Evolutionary conservation across 1,140 invertebrate species (phyloP), one percentile per base, ranked within the genome.

Genomic region (Drosophila bocqueti): DNA sequence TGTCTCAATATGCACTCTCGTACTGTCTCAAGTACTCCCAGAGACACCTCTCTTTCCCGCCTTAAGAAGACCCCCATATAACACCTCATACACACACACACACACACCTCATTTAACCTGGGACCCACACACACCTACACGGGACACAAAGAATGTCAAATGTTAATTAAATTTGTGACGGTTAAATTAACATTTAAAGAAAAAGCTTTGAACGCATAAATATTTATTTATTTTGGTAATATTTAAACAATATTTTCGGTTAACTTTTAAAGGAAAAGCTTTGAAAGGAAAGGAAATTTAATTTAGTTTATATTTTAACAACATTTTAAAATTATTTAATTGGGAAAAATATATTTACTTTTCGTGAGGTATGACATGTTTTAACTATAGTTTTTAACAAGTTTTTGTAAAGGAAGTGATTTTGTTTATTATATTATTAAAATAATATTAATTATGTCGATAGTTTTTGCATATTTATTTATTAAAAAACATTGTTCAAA

Each of bases 1-100:
- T 89, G 85, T 89, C 82, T 89, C 85, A 89, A 89, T 89, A 85
- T 89, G 85, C 67, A 76, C 85, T 90, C 85, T 89, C 79, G 81
- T 80, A 69, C 71, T 89, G 85, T 89, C 84, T 89, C 85, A 89
- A 89, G 85, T 90, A 80, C 59, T 77, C 76, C 75, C 74, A 55
- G 66, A 76, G 62, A 72, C 69, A 69, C 60, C 43, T 36, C 60
- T 57, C 46, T 62, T 38, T 40, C 36, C 36, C 61, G 21, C 45
- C 67, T 55, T 55, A 55, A 55, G 40, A 43, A 38, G 29, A 52
- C 21, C 65, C 36, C 36, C 60, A 31, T 45, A 29, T 49, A 38
- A 58, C 67, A 47, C 66, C 50, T 54, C 54, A 67, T 26, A 26
- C 58, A 65, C 26, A 26, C 63, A 65, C 26, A 46, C 52, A 54